These are phyloP conservation scores for Cephus pulcher DNA, from an alignment of 2,888 invertebrate genomes.

Conservation along the genomic window DNA sequence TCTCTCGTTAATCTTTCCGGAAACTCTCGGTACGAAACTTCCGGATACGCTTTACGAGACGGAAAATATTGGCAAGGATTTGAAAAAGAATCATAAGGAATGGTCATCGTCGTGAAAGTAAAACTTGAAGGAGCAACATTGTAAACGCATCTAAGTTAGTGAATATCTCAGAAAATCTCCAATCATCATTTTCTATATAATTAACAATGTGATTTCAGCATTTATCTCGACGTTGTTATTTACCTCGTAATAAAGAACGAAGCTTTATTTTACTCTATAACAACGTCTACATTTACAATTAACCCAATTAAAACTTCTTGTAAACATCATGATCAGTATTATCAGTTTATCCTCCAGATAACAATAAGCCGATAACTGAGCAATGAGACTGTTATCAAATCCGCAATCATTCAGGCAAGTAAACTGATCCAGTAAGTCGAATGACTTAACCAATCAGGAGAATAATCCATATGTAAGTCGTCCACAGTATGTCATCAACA, in stretches of 20 bases:
- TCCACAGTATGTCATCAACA: background rate
- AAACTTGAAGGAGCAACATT: background rate
- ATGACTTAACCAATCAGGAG: background rate
- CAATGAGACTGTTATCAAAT: background rate
- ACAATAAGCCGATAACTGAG: background rate
- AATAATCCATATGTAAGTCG: background rate
- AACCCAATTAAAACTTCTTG: background rate
- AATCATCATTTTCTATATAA: background rate
- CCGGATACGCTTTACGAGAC: constrained; percentile 79
- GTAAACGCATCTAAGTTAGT: background rate
- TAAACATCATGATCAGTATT: background rate
- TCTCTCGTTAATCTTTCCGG: constrained; percentile 76
- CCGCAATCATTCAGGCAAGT: background rate
- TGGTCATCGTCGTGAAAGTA: background rate
- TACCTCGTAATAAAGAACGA: background rate
- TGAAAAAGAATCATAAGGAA: background rate
- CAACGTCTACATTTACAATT: background rate
- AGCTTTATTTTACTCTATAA: background rate
- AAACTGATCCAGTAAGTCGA: background rate
- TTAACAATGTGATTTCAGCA: background rate
- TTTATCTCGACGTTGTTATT: background rate
- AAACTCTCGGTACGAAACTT: constrained; percentile 74
- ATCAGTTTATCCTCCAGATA: background rate
- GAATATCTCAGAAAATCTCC: background rate
- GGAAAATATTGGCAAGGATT: constrained; percentile 66